Base-by-base conservation (phyloP, 2,797 vertebrate genomes). In the Limosa lapponica region DNA sequence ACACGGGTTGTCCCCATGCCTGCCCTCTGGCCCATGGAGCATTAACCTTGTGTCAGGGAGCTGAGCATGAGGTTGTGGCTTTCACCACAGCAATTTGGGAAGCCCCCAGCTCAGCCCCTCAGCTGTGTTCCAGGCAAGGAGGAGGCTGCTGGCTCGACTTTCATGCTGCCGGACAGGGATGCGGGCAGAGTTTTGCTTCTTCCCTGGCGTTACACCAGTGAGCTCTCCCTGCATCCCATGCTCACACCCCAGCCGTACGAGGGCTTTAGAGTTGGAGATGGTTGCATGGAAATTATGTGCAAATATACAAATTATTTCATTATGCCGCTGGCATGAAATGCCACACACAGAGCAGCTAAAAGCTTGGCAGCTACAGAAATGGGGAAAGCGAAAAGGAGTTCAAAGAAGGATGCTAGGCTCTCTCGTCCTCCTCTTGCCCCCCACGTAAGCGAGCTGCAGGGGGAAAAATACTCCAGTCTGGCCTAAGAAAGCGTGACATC, bases 241-340 rank as follows among this genome's bases (percentile, higher is more conserved):
- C 59, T 71, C 14, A 8, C 16, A 28, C 9, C 16, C 10, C 52
- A 70, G 36, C 27, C 0, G 0, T 37, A 41, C 7, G 12, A 30
- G n/a, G n/a, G 12, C 34, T 88, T 86, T 34, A 48, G 43, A 57
- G 78, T 10, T 70, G 66, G 92, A 93, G 93, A 57, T 16, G 18
- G 17, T 25, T 70, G 55, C 3, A 1, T 77, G 70, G 72, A 96
- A 94, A 95, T 91, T 44, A 90, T 89, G 80, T 90, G 48, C 16
- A 91, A 91, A 88, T 66, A 75, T 67, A 59, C 55, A 90, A 87
- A 95, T 95, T 79, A 84, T 71, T 82, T 91, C 73, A 93, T 95
- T 95, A 93, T 74, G 81, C 87, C 0, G 9, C 74, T 95, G 94
- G 88, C 89, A 88, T 55, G 55, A 91, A 94, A 57, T 95, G 62